A percentile compares a stretch with the other conserved stretches of the same genome.
Evolutionary conservation across 1,140 invertebrate genomes (phyloP).

Genomic region (Coboldia fuscipes): DNA sequence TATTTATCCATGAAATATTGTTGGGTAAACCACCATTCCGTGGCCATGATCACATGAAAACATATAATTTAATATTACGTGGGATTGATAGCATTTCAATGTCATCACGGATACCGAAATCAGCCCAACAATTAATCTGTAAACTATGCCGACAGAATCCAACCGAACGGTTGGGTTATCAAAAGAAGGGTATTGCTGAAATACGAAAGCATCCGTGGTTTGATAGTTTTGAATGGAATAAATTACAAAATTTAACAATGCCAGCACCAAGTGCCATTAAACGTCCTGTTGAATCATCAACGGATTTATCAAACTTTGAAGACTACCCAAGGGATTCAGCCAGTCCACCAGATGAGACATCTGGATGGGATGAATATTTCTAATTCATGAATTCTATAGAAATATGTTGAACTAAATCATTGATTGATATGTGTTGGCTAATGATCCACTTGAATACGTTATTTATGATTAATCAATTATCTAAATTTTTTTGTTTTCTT

Average conservation of each 20-base stretch:
- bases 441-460: too few relatives aligned
- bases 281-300: slow-evolving; percentile 40
- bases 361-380: slow-evolving; percentile 49
- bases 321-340: slow-evolving; percentile 35
- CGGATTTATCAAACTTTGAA: slow-evolving; percentile 44
- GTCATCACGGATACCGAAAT: slow-evolving; percentile 53
- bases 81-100: slow-evolving; percentile 72
- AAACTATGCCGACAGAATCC: slow-evolving; percentile 74
- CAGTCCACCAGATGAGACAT: slow-evolving; percentile 39
- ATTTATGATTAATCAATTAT: too few relatives aligned
- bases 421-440: too few relatives aligned
- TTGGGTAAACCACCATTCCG: slow-evolving; percentile 89
- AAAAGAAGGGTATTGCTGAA: slow-evolving; percentile 73
- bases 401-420: too few relatives aligned
- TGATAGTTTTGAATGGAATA: slow-evolving; percentile 82
- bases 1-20: slow-evolving; percentile 79
- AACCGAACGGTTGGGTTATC: slow-evolving; percentile 81
- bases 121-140: slow-evolving; percentile 65
- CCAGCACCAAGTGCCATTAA: slow-evolving; percentile 49
- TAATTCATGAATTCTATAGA: too few relatives aligned
- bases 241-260: slow-evolving; percentile 42
- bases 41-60: slow-evolving; percentile 79
- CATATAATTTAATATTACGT: slow-evolving; percentile 86
- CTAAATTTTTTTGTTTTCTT: too few relatives aligned
- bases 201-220: slow-evolving; percentile 91